Percentiles rank a stretch among this genome's conserved stretches.
These are phyloP conservation scores for Megaptera novaeangliae DNA, from an alignment of 2,113 vertebrate species.

Conservation along the genomic window DNA sequence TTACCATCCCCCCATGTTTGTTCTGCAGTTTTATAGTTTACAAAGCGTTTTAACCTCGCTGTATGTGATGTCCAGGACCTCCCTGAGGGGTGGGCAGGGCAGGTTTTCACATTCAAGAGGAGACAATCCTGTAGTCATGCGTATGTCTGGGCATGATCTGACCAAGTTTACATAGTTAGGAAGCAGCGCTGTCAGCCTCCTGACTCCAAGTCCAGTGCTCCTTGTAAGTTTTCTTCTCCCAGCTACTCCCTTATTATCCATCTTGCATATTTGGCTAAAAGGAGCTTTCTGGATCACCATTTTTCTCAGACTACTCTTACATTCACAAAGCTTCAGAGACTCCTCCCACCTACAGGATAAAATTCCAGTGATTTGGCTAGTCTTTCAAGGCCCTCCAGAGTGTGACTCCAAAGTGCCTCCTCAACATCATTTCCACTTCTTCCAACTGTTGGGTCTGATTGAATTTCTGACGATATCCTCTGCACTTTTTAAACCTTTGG, in stretches of 20 bases:
- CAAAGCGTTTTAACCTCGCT: not conserved
- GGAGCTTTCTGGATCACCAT: not conserved
- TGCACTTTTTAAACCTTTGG: not conserved
- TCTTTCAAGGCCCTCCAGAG: not conserved
- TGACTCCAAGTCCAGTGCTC: not conserved
- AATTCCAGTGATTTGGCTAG: not conserved
- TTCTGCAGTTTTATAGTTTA: not conserved
- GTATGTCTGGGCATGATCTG: not conserved
- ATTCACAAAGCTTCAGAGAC: not conserved
- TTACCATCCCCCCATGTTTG: not conserved
- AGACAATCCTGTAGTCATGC: not conserved
- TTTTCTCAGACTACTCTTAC: not conserved
- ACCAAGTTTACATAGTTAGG: not conserved
- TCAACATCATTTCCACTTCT: not conserved
- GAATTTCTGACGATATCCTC: not conserved
- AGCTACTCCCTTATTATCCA: not conserved
- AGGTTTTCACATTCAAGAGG: not conserved
- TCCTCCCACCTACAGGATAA: not conserved
- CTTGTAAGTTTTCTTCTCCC: not conserved
- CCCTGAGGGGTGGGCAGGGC: not conserved
- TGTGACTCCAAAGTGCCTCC: not conserved
- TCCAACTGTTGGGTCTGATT: not conserved
- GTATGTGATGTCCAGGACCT: not conserved
- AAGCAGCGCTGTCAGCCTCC: not conserved
- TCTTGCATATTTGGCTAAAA: not conserved